Conservation (phyloP, 2,113 vertebrate genomes). For the Alouatta palliata region DNA sequence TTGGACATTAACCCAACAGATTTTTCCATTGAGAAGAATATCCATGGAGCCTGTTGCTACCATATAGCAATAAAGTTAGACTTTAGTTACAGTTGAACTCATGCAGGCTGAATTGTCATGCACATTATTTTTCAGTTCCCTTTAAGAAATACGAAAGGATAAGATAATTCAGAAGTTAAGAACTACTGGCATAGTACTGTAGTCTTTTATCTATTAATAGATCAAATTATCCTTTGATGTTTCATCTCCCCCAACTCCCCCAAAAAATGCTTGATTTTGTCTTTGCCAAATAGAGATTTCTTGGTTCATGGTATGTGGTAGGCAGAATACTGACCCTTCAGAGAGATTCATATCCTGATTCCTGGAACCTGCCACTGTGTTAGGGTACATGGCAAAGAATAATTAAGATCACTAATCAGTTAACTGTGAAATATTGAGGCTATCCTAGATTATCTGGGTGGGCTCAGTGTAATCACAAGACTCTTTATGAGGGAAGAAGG, state of each 20-base stretch:
- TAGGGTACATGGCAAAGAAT: background rate
- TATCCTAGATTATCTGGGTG: background rate
- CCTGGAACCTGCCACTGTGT: background rate
- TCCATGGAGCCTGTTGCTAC: background rate
- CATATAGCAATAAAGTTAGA: background rate
- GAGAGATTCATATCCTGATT: background rate
- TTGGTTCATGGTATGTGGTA: background rate
- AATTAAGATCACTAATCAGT: background rate
- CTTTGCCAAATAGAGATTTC: background rate
- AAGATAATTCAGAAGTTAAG: conserved; percentile 14
- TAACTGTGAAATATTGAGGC: background rate
- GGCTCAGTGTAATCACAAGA: background rate
- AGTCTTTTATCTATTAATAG: background rate
- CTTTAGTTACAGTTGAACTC: conserved; percentile 20
- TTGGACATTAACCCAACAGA: background rate
- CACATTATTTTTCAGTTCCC: background rate
- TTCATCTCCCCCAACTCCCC: background rate
- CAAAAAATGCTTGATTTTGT: background rate
- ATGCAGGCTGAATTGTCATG: background rate
- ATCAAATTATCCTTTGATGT: conserved; percentile 29
- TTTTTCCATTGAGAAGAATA: conserved; percentile 12
- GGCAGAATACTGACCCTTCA: background rate
- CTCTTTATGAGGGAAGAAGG: background rate
- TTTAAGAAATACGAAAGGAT: conserved; percentile 25
- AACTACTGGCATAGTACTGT: background rate